phyloP scores from a whole-genome alignment of 37 sponge, comb jelly and placozoan species.

The Theonella swinhoei region DNA sequence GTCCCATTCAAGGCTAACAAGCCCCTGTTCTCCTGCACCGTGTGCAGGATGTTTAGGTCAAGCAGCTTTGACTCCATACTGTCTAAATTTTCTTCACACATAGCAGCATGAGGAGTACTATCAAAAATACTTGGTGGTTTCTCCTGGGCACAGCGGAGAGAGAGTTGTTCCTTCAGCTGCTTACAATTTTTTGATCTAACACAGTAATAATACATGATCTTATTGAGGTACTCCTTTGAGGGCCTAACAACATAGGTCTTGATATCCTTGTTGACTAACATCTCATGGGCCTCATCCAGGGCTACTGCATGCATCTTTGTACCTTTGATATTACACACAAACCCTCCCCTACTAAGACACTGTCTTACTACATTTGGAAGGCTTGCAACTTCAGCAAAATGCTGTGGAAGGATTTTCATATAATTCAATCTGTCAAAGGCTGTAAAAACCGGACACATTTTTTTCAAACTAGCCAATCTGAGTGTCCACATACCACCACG shows the following conservation, averaged over 20 bases:
- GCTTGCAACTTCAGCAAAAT: too few relatives aligned
- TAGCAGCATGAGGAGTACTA: not conserved
- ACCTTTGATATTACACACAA: not conserved
- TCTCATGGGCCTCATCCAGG: conserved; percentile 19
- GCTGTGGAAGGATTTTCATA: too few relatives aligned
- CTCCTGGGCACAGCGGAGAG: not conserved
- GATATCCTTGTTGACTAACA: conserved; percentile 1
- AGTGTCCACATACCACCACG: too few relatives aligned
- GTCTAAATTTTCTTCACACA: conserved; percentile 3
- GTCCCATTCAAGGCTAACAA: not conserved
- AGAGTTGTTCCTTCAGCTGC: conserved; percentile 3
- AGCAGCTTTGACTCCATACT: not conserved
- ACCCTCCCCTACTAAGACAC: too few relatives aligned
- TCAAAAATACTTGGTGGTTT: not conserved
- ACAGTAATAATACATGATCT: not conserved
- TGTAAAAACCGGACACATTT: too few relatives aligned
- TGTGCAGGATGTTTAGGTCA: not conserved
- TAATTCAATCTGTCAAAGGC: too few relatives aligned
- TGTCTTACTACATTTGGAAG: too few relatives aligned
- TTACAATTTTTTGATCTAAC: not conserved
- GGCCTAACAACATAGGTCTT: not conserved
- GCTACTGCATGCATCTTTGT: not conserved
- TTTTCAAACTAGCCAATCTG: too few relatives aligned
- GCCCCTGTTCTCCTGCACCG: not conserved
- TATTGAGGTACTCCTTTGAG: not conserved